phyloP scores from a whole-genome alignment of 2,797 vertebrate species.

The Synaphobranchus kaupii region DNA sequence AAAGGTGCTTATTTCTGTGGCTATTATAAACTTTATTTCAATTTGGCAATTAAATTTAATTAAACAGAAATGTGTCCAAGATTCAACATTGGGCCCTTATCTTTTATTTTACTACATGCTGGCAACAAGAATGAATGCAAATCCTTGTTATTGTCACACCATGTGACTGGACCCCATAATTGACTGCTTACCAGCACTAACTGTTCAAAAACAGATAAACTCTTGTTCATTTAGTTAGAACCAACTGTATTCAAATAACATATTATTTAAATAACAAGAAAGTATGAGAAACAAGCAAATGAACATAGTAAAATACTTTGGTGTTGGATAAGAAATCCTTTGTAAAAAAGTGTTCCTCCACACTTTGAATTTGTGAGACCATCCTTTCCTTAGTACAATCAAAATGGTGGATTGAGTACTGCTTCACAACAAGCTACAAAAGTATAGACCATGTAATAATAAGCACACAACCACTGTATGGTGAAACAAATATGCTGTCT shows the following conservation, averaged over 20 bases:
- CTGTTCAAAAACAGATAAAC: conserved; percentile 13
- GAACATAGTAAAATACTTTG: conserved; percentile 62
- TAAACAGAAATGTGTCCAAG: neutral
- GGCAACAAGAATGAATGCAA: conserved; percentile 1
- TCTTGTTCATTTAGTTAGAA: conserved; percentile 45
- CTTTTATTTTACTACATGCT: neutral
- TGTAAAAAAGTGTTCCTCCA: conserved; percentile 34
- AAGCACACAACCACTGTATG: no score
- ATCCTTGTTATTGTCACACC: neutral
- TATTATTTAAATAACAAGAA: neutral
- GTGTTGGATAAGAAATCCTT: conserved; percentile 48
- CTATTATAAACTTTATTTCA: conserved; percentile 29
- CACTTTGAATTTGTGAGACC: conserved; percentile 48
- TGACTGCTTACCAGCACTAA: conserved; percentile 22
- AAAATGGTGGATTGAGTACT: neutral
- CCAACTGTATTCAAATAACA: conserved; percentile 38
- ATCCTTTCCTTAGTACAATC: conserved; percentile 43
- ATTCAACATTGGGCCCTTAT: neutral
- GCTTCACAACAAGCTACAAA: no score
- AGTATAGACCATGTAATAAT: no score
- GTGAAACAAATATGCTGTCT: no score
- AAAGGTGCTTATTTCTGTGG: conserved; percentile 45
- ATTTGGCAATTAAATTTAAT: conserved; percentile 4
- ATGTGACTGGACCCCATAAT: conserved; percentile 36
- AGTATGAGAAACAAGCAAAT: conserved; percentile 44